Conservation (phyloP, 2,797 vertebrate species). For the Linurgus olivaceus region DNA sequence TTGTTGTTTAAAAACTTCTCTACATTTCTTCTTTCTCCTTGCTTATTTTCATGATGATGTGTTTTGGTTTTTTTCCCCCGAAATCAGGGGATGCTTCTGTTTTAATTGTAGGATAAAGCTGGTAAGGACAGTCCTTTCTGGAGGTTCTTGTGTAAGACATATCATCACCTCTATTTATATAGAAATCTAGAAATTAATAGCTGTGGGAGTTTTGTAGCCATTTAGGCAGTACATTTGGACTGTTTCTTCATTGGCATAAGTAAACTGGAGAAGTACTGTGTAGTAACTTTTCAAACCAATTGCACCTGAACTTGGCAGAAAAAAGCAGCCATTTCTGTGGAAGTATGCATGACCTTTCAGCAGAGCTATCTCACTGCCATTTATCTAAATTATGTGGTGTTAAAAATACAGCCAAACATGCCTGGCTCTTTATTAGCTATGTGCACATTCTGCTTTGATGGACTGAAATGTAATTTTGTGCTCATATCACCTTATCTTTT, state of each 20-base stretch:
- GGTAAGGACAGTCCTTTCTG: background rate
- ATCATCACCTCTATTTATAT: background rate
- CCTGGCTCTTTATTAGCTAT: slow-evolving; percentile 12
- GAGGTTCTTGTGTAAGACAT: background rate
- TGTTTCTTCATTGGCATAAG: background rate
- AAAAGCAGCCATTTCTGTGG: background rate
- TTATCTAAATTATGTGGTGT: slow-evolving; percentile 30
- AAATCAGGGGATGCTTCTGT: background rate
- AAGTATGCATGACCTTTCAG: slow-evolving; percentile 8
- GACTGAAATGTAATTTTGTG: slow-evolving; percentile 1
- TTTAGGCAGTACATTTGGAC: background rate
- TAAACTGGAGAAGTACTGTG: background rate
- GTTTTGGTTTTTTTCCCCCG: background rate
- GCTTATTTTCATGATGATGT: background rate
- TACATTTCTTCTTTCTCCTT: background rate
- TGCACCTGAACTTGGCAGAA: background rate
- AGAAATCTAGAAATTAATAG: background rate
- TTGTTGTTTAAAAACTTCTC: background rate
- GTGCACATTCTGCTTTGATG: background rate
- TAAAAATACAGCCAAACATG: slow-evolving; percentile 12
- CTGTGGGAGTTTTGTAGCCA: accelerated
- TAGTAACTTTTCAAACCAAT: background rate
- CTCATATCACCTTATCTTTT: background rate
- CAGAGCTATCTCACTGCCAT: background rate
- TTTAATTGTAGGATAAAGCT: background rate